Percentiles rank a stretch among this genome's conserved stretches.
Conservation (phyloP, 1,140 invertebrate species). For the Drosophila nigrodunni region DNA sequence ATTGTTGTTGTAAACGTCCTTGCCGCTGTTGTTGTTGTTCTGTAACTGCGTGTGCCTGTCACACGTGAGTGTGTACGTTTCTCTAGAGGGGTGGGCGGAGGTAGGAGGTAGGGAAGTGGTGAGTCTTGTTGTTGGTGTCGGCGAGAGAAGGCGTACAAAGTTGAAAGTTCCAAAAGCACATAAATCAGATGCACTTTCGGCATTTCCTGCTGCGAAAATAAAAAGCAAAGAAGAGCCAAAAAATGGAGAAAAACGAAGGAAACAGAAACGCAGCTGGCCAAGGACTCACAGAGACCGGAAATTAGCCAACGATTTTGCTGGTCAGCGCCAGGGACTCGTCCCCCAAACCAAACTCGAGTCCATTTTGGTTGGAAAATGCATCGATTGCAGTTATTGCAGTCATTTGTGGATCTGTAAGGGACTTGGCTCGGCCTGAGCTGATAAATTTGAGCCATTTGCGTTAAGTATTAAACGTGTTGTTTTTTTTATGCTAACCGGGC, state of each 20-base stretch:
- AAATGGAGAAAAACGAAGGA: not conserved
- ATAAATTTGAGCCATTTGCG: constrained; percentile 67
- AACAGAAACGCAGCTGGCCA: constrained; percentile 34
- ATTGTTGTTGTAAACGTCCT: constrained; percentile 43
- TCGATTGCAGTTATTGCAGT: constrained; percentile 72
- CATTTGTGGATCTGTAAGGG: constrained; percentile 58
- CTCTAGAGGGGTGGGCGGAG: not conserved
- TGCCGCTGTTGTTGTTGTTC: constrained; percentile 47
- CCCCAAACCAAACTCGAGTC: not conserved
- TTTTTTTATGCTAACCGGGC: constrained; percentile 48
- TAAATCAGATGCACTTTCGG: constrained; percentile 82
- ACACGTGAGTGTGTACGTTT: constrained; percentile 38
- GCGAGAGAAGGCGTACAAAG: constrained; percentile 49
- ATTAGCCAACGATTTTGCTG: constrained; percentile 59
- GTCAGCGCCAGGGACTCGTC: constrained; percentile 4
- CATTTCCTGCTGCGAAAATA: constrained; percentile 62
- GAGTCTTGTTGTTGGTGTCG: not conserved
- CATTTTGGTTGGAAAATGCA: constrained; percentile 26
- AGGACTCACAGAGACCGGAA: constrained; percentile 51
- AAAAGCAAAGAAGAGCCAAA: constrained; percentile 11
- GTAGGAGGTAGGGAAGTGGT: not conserved
- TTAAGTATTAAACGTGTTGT: constrained; percentile 49
- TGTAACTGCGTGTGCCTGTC: constrained; percentile 44
- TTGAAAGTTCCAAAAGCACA: constrained; percentile 77
- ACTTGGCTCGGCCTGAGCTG: constrained; percentile 34